Percentiles rank a stretch among this genome's conserved stretches.
phyloP scores from a whole-genome alignment of 2,888 invertebrate genomes.

The Eustalomyia histrio region DNA sequence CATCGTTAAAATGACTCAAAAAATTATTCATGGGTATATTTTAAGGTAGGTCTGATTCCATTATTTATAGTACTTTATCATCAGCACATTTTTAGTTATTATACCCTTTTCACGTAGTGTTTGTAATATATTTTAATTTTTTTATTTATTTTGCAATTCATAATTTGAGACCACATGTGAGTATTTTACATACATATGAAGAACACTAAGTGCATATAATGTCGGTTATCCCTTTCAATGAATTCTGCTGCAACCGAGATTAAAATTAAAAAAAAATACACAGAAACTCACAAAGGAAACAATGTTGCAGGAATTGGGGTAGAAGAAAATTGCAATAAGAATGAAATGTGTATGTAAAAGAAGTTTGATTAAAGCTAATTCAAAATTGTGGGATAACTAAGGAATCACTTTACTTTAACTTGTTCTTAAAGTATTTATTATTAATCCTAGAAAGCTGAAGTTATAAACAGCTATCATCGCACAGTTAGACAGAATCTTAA shows the following conservation, averaged over 20 bases:
- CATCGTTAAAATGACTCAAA: too few relatives aligned
- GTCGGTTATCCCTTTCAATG: constrained; percentile 52
- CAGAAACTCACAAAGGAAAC: constrained; percentile 39
- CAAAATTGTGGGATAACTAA: constrained; percentile 44
- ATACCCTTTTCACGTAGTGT: too few relatives aligned
- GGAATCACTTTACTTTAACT: constrained; percentile 37
- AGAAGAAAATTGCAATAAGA: constrained; percentile 56
- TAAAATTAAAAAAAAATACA: constrained; percentile 41
- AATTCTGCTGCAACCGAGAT: constrained; percentile 54
- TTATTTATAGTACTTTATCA: too few relatives aligned
- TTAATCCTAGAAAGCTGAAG: too few relatives aligned
- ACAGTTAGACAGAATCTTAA: too few relatives aligned
- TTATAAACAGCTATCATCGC: too few relatives aligned
- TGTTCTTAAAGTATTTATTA: neutral
- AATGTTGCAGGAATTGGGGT: constrained; percentile 54
- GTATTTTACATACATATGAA: constrained; percentile 15
- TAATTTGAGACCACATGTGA: too few relatives aligned
- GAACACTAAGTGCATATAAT: constrained; percentile 24
- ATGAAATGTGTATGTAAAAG: neutral
- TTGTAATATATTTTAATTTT: too few relatives aligned
- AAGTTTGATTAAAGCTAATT: constrained; percentile 37
- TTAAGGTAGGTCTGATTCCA: too few relatives aligned
- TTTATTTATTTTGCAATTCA: too few relatives aligned
- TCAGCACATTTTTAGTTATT: too few relatives aligned
- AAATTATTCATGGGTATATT: too few relatives aligned